Conservation (phyloP, 2,113 vertebrate species). For the Laticauda colubrina region DNA sequence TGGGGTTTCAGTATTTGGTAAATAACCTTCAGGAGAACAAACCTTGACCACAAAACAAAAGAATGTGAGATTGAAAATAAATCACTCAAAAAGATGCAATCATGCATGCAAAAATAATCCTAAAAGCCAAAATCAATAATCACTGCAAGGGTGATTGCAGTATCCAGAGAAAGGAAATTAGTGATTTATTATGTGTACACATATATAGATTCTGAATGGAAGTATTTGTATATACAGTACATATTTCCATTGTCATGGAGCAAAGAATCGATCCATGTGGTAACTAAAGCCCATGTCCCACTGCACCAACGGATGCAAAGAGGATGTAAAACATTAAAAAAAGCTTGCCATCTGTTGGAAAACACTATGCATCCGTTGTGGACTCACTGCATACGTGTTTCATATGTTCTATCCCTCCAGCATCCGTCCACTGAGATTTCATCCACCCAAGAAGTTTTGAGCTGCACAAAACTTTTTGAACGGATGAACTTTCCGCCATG, state of each 20-base stretch:
- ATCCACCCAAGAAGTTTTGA: too few relatives aligned
- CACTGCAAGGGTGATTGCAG: neutral
- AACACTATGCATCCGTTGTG: too few relatives aligned
- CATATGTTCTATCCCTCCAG: too few relatives aligned
- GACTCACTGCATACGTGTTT: too few relatives aligned
- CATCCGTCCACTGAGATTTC: too few relatives aligned
- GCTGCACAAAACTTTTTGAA: too few relatives aligned
- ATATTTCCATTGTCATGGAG: neutral
- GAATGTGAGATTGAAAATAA: neutral
- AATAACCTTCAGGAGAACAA: neutral
- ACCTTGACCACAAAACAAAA: neutral
- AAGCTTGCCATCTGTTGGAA: too few relatives aligned
- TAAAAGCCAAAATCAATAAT: neutral
- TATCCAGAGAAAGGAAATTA: neutral
- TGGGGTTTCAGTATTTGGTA: neutral
- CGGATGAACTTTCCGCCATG: too few relatives aligned
- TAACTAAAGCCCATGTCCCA: neutral
- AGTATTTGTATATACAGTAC: neutral
- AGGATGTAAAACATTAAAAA: too few relatives aligned
- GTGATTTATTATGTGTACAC: neutral
- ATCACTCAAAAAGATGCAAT: neutral
- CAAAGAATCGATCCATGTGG: neutral
- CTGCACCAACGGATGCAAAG: too few relatives aligned
- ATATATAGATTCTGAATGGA: neutral
- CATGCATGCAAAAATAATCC: neutral